Evolutionary conservation across 2,888 invertebrate species (phyloP), one percentile per base, ranked within the genome.

Genomic region (Meghimatium bilineatum): DNA sequence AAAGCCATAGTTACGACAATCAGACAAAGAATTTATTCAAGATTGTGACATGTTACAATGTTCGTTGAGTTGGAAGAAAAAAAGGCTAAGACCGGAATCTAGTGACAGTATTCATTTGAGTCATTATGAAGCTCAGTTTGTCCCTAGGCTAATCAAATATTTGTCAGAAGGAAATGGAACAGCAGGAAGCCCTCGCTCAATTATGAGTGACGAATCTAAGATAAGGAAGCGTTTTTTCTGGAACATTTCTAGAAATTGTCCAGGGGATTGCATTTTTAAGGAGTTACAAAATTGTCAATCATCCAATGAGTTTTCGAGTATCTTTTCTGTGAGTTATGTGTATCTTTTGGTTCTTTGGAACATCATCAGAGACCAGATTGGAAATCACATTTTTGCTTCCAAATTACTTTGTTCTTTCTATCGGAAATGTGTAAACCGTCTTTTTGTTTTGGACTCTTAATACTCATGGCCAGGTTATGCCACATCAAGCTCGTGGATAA

Each of bases 151-250:
- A 74, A 52, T 32, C 74, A 74, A 74, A 49, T 52, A 74, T 49
- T 74, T 52, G 74, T 52, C 74, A 10, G 8, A 2, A 29, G 74
- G 74, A 74, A 74, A 52, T 49, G 49, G 74, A 44, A 32, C 74
- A 74, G 34, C 49, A 32, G 52, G 74, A 52, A 32, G 74, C 32
- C 17, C 23, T 56, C 32, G 32, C 74, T 52, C 74, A 74, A 56
- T 56, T 74, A 74, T 74, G 34, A 74, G 52, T 52, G 74, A 74
- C 52, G 49, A 72, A 52, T 32, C 74, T 52, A 12, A 32, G 74
- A 74, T 49, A 32, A 74, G 17, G 74, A 56, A 49, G 20, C 32
- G 3, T 44, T 49, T 74, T 5, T 74, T 32, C 14, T 2, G 20
- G 5, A 34, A 23, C 32, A 52, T 32, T 34, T 32, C 49, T 74